phyloP scores from a whole-genome alignment of 2,888 invertebrate genomes.

The Cremastinae sp. region DNA sequence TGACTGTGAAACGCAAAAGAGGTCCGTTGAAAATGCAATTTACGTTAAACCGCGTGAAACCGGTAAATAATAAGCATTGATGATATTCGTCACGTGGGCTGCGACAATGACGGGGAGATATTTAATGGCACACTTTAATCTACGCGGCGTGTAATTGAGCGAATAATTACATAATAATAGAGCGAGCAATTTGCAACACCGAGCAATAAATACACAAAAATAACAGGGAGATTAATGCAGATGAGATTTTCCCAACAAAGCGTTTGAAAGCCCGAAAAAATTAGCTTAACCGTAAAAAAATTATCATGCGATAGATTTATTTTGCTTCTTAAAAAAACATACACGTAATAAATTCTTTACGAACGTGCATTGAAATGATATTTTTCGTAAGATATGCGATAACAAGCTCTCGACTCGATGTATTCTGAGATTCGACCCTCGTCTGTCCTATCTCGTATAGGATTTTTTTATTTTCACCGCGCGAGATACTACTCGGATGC shows the following conservation, averaged over 20 bases:
- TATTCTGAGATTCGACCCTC: constrained; percentile 26
- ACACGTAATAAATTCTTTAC: neutral
- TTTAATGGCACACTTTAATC: constrained; percentile 41
- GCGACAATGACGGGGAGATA: constrained; percentile 39
- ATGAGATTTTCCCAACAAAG: constrained; percentile 16
- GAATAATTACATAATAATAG: constrained; percentile 37
- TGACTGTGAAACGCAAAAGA: constrained; percentile 4
- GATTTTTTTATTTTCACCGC: constrained; percentile 19
- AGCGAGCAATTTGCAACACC: constrained; percentile 18
- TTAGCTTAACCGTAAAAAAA: constrained; percentile 7
- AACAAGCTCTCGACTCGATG: constrained; percentile 44
- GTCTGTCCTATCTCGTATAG: constrained; percentile 4
- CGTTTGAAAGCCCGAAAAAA: neutral
- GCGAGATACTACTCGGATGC: constrained; percentile 9
- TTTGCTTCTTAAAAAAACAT: constrained; percentile 1
- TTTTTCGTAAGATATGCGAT: constrained; percentile 41
- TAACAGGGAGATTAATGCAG: constrained; percentile 19
- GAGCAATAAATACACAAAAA: constrained; percentile 13
- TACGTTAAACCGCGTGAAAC: neutral
- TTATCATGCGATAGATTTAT: constrained; percentile 19
- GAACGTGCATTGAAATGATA: constrained; percentile 42
- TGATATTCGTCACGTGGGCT: constrained; percentile 35
- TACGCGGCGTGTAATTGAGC: constrained; percentile 35
- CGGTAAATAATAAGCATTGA: constrained; percentile 34
- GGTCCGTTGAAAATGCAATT: constrained; percentile 2